Percentiles rank a stretch among this genome's conserved stretches.
These are phyloP conservation scores for Verasper variegatus DNA, from an alignment of 2,113 vertebrate genomes.

Conservation along the genomic window DNA sequence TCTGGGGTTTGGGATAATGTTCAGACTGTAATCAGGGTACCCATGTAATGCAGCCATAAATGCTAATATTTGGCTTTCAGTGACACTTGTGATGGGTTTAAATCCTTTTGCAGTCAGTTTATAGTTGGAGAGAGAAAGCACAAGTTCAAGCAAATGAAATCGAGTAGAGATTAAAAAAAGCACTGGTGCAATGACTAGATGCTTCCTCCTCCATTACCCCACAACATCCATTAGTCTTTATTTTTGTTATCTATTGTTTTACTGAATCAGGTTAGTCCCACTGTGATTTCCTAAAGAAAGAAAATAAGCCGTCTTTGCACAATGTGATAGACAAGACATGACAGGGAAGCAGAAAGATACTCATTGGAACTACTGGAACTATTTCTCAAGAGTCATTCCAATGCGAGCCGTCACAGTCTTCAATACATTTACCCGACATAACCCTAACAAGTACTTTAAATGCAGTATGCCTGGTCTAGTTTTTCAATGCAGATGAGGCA, in stretches of 20 bases:
- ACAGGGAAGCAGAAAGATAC: slow-evolving; percentile 12
- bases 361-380: not conserved
- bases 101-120: slow-evolving; percentile 40
- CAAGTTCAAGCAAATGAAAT: slow-evolving; percentile 20
- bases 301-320: slow-evolving; percentile 5
- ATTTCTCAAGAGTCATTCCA: not conserved
- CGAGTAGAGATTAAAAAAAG: not conserved
- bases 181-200: not conserved
- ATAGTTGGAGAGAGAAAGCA: slow-evolving; percentile 24
- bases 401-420: slow-evolving; percentile 11
- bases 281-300: slow-evolving; percentile 2
- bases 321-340: slow-evolving; percentile 4
- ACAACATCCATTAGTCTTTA: slow-evolving; percentile 20
- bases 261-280: slow-evolving; percentile 22
- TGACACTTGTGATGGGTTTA: slow-evolving; percentile 21
- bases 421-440: not conserved
- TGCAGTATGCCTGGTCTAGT: not conserved
- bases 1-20: slow-evolving; percentile 47
- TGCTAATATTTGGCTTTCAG: slow-evolving; percentile 41
- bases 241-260: slow-evolving; percentile 13
- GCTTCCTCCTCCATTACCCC: slow-evolving; percentile 3
- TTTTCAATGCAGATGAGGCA: not conserved
- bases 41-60: slow-evolving; percentile 34
- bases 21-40: slow-evolving; percentile 15
- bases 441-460: slow-evolving; percentile 5